Evolutionary conservation across 2,113 vertebrate species (phyloP), one percentile per base, ranked within the genome.

Genomic region (Cervus canadensis): DNA sequence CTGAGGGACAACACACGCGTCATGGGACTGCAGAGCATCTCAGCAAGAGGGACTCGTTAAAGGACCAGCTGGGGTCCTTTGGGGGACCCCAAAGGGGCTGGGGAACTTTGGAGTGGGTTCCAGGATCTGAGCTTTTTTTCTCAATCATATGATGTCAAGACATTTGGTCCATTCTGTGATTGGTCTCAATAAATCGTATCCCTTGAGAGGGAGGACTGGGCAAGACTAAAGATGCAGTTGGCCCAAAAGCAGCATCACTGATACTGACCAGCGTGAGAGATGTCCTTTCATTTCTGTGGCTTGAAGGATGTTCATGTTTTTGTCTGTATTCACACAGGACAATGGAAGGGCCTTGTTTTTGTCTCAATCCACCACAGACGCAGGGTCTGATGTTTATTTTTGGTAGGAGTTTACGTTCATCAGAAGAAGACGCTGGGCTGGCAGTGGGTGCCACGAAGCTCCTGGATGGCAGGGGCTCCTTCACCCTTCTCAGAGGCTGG

Each of bases 1-100:
- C 12, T 2, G 16, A 7, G 9, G 12, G 7, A 8, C 13, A 30
- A 45, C 0, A 0, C 19, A 5, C 2, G 3, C 8, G 3, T 2
- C 16, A 2, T 0, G 50, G 28, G 33, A 71, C 6, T 15, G 2
- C 1, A 10, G 0, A 3, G 11, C 25, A 26, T 6, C 40, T 11
- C 59, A 23, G 16, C 11, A 33, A 33, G 3, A 48, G 2, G 2
- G 12, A 5, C 5, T 33, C 3, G 2, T 2, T 74, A 19, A 3
- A 33, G 33, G 12, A n/a, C 11, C 48, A 50, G 48, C 48, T 50
- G 48, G 48, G 48, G 48, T 50, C 48, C 48, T 50, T 50, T 13
- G 48, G 48, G 48, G 48, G 12, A 50, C 48, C 48, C 48, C 48
- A 50, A 50, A 50, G 3, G 7, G 15, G 17, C 16, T 0, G 33